A percentile compares a stretch with the other conserved stretches of the same genome.
phyloP scores from a whole-genome alignment of 2,797 vertebrate species.

The Acridotheres tristis region DNA sequence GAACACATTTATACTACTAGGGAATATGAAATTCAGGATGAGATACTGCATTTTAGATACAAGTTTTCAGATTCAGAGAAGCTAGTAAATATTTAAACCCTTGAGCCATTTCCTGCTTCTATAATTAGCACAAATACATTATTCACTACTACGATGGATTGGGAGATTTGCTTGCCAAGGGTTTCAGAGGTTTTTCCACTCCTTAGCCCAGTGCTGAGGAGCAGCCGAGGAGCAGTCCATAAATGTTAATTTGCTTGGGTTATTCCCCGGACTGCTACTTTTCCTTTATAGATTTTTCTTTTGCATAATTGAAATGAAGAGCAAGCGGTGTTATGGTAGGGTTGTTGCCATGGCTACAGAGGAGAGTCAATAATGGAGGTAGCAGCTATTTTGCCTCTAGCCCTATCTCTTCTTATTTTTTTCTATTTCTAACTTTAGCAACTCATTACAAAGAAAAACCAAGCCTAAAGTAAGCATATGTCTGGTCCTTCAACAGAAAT shows the following conservation, averaged over 20 bases:
- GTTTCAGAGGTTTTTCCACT: background rate
- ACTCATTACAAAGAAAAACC: background rate
- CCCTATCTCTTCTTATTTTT: background rate
- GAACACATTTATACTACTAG: background rate
- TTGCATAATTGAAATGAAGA: constrained; percentile 1
- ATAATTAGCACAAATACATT: background rate
- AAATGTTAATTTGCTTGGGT: background rate
- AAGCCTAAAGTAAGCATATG: background rate
- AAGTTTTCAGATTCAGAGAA: background rate
- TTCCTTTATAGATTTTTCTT: background rate
- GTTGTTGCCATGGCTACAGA: background rate
- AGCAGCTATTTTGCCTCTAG: background rate
- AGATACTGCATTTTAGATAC: background rate
- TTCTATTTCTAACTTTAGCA: background rate
- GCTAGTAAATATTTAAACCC: background rate
- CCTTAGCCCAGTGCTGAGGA: background rate
- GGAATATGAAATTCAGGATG: background rate
- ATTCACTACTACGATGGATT: background rate
- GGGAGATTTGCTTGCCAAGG: background rate
- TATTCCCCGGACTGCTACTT: background rate
- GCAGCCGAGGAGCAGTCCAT: background rate
- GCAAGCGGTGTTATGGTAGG: background rate
- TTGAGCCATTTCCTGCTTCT: background rate
- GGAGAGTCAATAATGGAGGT: background rate
- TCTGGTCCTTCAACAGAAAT: background rate